Evolutionary conservation across 1,140 invertebrate genomes (phyloP), one percentile per base, ranked within the genome.

Genomic region (Cydia pomonella): DNA sequence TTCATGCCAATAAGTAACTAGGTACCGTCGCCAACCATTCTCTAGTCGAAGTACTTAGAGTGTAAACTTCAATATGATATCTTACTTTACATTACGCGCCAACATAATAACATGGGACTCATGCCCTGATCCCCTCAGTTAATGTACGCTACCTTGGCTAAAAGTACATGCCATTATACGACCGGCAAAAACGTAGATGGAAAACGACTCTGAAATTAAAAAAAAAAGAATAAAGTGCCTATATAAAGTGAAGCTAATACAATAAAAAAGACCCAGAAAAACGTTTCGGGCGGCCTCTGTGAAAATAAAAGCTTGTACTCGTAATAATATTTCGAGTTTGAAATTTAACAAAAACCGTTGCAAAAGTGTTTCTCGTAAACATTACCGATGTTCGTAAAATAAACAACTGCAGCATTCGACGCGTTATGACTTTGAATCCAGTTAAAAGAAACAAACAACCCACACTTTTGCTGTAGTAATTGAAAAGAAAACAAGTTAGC

Each of bases 401-500:
- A 50, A 50, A 50, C 47, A 50, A 50, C 3, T n/a, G 16, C 2
- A n/a, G n/a, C n/a, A 50, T 16, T n/a, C 47, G 16, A 12, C n/a
- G 1, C 47, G n/a, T 50, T 50, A 50, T 18, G 47, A 3, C 13
- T n/a, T 50, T n/a, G 16, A 16, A 50, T 50, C 47, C 47, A 50
- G 47, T 50, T 50, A 50, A 50, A 50, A n/a, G 47, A n/a, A 18
- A 44, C 47, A 50, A 59, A 59, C 53, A 53, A 53, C 18, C 50
- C 6, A 16, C n/a, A 21, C n/a, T 53, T 53, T 59, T 10, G 5
- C 5, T 9, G 53, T 21, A 23, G 53, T 23, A 59, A 59, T 59
- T 59, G 53, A 59, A 59, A 59, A 59, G 21, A 23, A 59, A 59
- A 59, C 53, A 59, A 23, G 53, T 59, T 59, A 23, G n/a, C 18